phyloP scores from a whole-genome alignment of 2,113 vertebrate species.

The Gila orcuttii region DNA sequence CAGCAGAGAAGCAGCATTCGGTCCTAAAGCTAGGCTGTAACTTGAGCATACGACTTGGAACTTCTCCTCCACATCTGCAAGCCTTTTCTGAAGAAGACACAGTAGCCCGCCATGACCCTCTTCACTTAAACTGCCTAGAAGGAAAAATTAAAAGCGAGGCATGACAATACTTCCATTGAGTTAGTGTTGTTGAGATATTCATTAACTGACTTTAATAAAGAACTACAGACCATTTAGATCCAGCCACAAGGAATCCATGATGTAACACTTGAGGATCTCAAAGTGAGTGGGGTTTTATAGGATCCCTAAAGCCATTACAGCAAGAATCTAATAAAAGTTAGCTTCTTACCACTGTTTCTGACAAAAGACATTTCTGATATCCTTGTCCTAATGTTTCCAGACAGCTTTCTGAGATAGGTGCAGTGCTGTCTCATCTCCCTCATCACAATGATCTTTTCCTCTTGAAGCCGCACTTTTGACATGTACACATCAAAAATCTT shows the following conservation, averaged over 20 bases:
- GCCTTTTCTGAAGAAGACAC: conserved; percentile 3
- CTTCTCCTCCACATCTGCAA: not conserved
- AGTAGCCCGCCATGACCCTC: not conserved
- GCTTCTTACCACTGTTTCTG: not conserved
- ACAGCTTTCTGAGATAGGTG: not conserved
- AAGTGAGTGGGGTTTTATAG: not conserved
- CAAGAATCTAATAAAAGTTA: not conserved
- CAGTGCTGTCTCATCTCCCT: conserved; percentile 45
- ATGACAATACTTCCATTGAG: not conserved
- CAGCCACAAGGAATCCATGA: not conserved
- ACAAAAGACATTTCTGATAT: not conserved
- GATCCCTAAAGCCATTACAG: not conserved
- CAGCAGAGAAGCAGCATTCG: not conserved
- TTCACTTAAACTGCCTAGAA: conserved; percentile 9
- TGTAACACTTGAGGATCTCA: not conserved
- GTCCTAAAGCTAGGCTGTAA: not conserved
- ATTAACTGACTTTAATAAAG: not conserved
- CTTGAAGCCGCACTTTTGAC: not conserved
- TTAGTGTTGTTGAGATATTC: not conserved
- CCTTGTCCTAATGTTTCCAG: not conserved
- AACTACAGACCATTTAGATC: too few species aligned
- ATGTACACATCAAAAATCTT: conserved; percentile 13
- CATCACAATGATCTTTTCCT: conserved; percentile 15
- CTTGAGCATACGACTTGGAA: not conserved
- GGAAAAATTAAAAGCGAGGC: not conserved